These are phyloP conservation scores for Archilochus colubris DNA, from an alignment of 2,113 vertebrate genomes.

Conservation along the genomic window DNA sequence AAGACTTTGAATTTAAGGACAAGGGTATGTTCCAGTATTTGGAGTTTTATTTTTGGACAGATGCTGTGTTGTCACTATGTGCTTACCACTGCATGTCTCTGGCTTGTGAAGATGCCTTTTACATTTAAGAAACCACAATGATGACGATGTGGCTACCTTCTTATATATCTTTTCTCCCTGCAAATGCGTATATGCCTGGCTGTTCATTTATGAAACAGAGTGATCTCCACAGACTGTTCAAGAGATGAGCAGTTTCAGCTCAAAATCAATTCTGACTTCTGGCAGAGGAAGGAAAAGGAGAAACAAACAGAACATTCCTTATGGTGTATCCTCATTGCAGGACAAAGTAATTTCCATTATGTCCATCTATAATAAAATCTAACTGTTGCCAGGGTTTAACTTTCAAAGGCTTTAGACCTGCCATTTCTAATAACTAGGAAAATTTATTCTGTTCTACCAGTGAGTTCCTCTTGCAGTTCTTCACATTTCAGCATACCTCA, in stretches of 20 bases:
- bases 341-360: neutral
- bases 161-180: neutral
- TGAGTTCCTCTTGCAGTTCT: neutral
- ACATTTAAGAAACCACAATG: neutral
- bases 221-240: neutral
- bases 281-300: neutral
- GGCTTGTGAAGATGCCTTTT: neutral
- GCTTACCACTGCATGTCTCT: neutral
- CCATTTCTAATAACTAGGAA: neutral
- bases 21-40: neutral
- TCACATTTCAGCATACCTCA: neutral
- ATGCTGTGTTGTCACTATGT: neutral
- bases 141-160: neutral
- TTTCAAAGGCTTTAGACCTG: neutral
- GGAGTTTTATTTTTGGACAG: neutral
- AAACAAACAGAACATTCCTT: neutral
- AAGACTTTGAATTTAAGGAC: neutral
- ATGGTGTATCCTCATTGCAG: neutral
- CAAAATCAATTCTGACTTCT: neutral
- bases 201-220: neutral
- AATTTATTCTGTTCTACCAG: neutral
- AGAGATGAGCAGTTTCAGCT: neutral
- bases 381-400: neutral
- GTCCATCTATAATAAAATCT: neutral
- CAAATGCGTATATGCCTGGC: neutral